phyloP scores from a whole-genome alignment of 2,113 vertebrate genomes.

The Oxyura jamaicensis region DNA sequence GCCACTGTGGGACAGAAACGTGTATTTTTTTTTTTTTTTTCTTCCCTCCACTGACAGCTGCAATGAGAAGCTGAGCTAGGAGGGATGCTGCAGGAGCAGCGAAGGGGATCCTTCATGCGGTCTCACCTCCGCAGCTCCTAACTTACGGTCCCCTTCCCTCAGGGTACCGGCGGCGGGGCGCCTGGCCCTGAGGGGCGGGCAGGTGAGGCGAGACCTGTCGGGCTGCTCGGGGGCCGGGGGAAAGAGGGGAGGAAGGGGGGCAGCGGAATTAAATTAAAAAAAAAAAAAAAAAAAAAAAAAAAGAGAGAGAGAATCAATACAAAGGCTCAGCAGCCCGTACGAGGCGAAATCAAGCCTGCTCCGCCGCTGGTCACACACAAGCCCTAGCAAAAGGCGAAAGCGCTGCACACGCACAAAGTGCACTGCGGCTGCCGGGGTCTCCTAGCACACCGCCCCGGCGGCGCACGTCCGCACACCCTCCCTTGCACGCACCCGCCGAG shows the following conservation, averaged over 20 bases:
- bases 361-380: neutral
- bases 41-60: neutral
- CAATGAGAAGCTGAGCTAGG: constrained; percentile 12
- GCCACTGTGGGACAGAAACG: neutral
- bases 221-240: neutral
- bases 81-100: neutral
- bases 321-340: neutral
- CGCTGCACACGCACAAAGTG: neutral
- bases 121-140: neutral
- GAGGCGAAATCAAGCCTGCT: neutral
- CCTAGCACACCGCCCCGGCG: neutral
- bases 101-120: neutral
- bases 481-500: too few species aligned
- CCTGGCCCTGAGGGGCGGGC: neutral
- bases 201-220: neutral
- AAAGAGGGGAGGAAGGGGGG: neutral
- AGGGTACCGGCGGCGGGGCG: neutral
- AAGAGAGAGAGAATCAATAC: neutral
- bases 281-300: too few species aligned
- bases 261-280: neutral
- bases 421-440: neutral
- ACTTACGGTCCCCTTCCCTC: neutral
- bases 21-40: neutral
- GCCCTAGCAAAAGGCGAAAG: neutral
- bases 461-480: too few species aligned